phyloP scores from a whole-genome alignment of 2,888 invertebrate genomes.

The Drosophila differens region DNA sequence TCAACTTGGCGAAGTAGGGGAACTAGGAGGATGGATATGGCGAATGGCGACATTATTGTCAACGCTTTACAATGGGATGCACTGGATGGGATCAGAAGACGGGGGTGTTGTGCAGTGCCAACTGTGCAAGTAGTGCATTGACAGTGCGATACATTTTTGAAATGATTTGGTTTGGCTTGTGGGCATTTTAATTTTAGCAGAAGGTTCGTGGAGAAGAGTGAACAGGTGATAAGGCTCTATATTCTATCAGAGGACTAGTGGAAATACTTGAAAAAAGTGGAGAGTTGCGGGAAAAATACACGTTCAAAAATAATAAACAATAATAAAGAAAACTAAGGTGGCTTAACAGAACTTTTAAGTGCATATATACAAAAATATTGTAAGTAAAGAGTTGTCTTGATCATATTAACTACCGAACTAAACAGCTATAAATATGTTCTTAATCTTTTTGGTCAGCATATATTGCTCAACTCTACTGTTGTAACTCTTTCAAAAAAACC shows the following conservation, averaged over 20 bases:
- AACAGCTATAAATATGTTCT: neutral
- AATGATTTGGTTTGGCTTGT: slow-evolving; percentile 58
- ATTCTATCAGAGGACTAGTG: neutral
- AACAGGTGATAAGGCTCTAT: slow-evolving; percentile 7
- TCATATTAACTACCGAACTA: neutral
- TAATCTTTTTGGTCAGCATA: neutral
- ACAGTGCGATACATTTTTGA: slow-evolving; percentile 51
- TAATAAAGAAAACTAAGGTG: neutral
- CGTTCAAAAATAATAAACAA: neutral
- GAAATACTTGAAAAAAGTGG: slow-evolving; percentile 2
- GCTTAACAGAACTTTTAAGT: neutral
- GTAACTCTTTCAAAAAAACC: neutral
- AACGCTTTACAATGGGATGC: slow-evolving; percentile 37
- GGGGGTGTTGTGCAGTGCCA: slow-evolving; percentile 4
- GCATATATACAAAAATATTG: neutral
- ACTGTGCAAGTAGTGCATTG: slow-evolving; percentile 22
- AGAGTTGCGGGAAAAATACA: neutral
- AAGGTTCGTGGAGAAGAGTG: neutral
- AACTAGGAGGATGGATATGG: slow-evolving; percentile 13
- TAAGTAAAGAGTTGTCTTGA: neutral
- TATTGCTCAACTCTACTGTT: neutral
- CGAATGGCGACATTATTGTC: slow-evolving; percentile 54
- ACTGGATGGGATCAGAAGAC: neutral
- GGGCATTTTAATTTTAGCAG: slow-evolving; percentile 53
- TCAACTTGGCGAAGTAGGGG: slow-evolving; percentile 26